Evolutionary conservation across 2,888 invertebrate genomes (phyloP).

Genomic region (Lysandra bellargus): DNA sequence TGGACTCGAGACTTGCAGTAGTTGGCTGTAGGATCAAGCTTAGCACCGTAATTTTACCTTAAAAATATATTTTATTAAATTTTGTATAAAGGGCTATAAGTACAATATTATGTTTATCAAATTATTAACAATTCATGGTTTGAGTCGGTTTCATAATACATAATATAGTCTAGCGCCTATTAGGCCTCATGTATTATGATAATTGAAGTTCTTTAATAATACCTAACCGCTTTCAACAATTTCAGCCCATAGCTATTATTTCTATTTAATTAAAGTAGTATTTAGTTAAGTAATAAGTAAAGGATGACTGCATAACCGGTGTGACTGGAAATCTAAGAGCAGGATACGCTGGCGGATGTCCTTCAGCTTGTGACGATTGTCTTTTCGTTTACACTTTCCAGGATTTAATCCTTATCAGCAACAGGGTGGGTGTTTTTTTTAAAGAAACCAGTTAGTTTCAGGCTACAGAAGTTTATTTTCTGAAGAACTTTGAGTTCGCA

Average conservation of each 20-base stretch:
- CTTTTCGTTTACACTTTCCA: not conserved
- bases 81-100: too few relatives aligned
- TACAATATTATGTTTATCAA: not conserved
- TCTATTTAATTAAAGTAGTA: conserved; percentile 9
- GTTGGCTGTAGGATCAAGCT: not conserved
- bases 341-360: conserved; percentile 2
- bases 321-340: conserved; percentile 7
- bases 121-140: not conserved
- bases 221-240: not conserved
- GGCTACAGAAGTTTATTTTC: too few relatives aligned
- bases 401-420: not conserved
- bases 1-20: not conserved
- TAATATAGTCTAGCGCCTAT: not conserved
- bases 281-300: conserved; percentile 6
- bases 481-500: too few relatives aligned
- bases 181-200: not conserved
- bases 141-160: not conserved
- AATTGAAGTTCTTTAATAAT: not conserved
- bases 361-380: not conserved
- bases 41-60: not conserved
- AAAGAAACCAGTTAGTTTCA: too few relatives aligned
- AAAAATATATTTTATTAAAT: too few relatives aligned
- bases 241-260: conserved; percentile 8
- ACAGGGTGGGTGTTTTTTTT: not conserved
- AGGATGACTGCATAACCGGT: conserved; percentile 9